A percentile compares a stretch with the other conserved stretches of the same genome.
phyloP scores from a whole-genome alignment of 2,888 invertebrate species.

The Ichneumoninae sp. region DNA sequence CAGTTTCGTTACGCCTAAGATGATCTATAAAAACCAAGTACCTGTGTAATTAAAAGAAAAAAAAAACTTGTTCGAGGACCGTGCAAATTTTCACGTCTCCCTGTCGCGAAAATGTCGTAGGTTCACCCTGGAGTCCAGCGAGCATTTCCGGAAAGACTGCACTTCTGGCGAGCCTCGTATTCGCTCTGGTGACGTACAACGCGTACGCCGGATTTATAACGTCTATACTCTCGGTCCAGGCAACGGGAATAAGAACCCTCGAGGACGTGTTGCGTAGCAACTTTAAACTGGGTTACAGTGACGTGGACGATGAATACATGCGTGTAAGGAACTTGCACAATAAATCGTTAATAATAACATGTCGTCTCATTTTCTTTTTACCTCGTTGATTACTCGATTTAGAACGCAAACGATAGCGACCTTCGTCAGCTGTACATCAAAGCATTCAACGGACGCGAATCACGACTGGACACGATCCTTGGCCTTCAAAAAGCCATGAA shows the following conservation, averaged over 20 bases:
- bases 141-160: conserved; percentile 86
- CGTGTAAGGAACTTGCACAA: conserved; percentile 84
- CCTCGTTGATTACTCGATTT: conserved; percentile 58
- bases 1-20: no score
- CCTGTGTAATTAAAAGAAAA: no score
- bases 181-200: conserved; percentile 88
- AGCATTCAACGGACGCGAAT: conserved; percentile 80
- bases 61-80: no score
- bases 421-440: conserved; percentile 86
- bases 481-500: conserved; percentile 86
- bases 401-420: conserved; percentile 86
- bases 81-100: not conserved
- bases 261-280: conserved; percentile 87
- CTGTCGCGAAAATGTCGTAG: conserved; percentile 79
- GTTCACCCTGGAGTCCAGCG: conserved; percentile 86
- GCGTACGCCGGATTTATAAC: conserved; percentile 89
- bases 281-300: conserved; percentile 88
- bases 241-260: conserved; percentile 86
- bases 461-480: conserved; percentile 76
- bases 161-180: conserved; percentile 86
- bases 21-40: no score
- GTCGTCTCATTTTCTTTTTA: not conserved
- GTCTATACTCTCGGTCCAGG: conserved; percentile 88
- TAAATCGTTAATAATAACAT: not conserved
- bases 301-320: conserved; percentile 87